Evolutionary conservation across 2,113 vertebrate species (phyloP), one percentile per base, ranked within the genome.

Genomic region (Holacanthus passer): DNA sequence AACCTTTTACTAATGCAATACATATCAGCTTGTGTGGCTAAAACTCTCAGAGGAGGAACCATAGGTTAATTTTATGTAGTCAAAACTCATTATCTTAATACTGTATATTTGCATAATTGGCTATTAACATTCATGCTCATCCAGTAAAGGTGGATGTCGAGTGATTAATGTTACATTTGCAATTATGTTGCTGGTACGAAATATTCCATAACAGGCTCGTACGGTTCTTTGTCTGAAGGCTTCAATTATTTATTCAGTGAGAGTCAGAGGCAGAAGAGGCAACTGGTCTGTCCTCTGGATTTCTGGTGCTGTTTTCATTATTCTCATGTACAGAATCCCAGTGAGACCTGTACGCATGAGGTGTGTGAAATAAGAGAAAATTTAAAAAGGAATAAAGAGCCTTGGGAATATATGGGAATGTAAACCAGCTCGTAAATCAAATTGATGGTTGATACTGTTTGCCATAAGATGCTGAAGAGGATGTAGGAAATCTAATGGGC

Each of bases 51-150:
- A 62, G 67, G 63, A 85, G 24, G 45, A 77, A 68, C 12, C 59
- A 59, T 2, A 60, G 76, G 83, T 87, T 86, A 20, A 86, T 89
- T 90, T 70, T 62, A 86, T 68, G 47, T 77, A 58, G 65, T 73
- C 62, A 64, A 85, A 87, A 69, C 32, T 69, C 73, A 88, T 89
- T 81, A 87, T 83, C 81, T 53, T 69, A 81, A 83, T 35, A 76
- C 39, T 47, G 77, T 31, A 55, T 16, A 89, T 93, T 92, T 90
- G 85, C 84, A 88, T 90, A 91, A 89, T 91, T 84, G 58, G 67
- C 77, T 73, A 88, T 88, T 92, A 87, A 85, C 80, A 87, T 90
- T 73, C 85, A 76, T 68, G 65, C 71, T 91, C 79, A 79, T 85
- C 72, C 85, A 53, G 74, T 55, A 69, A 79, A 88, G 81, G 74